These are phyloP conservation scores for Meta bourneti DNA, from an alignment of 2,888 invertebrate species.

Conservation along the genomic window DNA sequence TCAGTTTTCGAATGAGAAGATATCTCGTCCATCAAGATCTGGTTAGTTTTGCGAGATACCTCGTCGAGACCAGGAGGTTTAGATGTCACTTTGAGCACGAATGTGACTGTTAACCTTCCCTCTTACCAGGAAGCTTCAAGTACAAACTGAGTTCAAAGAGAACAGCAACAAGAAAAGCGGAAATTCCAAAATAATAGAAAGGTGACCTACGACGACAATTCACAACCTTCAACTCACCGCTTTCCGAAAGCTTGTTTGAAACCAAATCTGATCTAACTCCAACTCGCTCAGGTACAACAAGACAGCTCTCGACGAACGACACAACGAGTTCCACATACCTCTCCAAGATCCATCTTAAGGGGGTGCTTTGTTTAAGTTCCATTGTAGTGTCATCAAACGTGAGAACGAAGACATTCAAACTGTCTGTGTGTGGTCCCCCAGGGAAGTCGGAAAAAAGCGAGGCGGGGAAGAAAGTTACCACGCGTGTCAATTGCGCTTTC, in stretches of 20 bases:
- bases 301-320: neutral
- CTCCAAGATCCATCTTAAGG: conserved; percentile 43
- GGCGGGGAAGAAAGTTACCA: neutral
- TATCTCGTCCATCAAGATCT: neutral
- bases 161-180: neutral
- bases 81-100: neutral
- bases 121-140: neutral
- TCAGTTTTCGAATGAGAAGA: neutral
- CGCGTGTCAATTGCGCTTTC: conserved; percentile 7
- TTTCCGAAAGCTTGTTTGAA: neutral
- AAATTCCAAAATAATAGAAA: neutral
- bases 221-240: conserved; percentile 13
- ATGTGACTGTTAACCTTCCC: neutral
- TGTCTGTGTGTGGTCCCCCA: conserved; percentile 50
- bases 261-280: neutral
- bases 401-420: neutral
- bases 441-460: neutral
- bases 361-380: neutral
- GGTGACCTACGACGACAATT: neutral
- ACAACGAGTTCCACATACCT: conserved; percentile 35
- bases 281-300: neutral
- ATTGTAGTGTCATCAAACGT: conserved; percentile 45
- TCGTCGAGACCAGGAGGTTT: neutral
- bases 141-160: neutral
- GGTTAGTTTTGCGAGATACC: neutral